Conservation (phyloP, 2,888 invertebrate genomes). For the Gari tellinella region DNA sequence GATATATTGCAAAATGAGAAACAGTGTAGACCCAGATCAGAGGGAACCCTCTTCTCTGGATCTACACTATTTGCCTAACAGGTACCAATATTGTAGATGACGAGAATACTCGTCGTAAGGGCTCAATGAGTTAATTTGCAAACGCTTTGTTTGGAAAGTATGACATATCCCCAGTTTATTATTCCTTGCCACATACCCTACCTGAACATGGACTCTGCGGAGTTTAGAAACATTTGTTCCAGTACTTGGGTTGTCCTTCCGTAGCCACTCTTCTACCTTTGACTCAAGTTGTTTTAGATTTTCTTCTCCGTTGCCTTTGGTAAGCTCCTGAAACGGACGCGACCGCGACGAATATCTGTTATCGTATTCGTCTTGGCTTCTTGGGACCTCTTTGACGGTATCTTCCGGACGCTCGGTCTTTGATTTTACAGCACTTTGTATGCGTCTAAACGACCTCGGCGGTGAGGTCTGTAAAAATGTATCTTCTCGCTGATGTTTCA, state of each 20-base stretch:
- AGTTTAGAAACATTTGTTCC: slow-evolving; percentile 72
- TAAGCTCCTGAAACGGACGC: slow-evolving; percentile 39
- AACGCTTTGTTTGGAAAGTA: neutral
- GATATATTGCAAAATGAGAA: no score
- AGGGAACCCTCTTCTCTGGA: no score
- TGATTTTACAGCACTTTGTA: slow-evolving; percentile 62
- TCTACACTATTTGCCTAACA: no score
- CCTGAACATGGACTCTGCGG: slow-evolving; percentile 67
- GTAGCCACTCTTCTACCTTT: slow-evolving; percentile 76
- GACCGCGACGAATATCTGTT: slow-evolving; percentile 20
- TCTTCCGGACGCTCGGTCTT: slow-evolving; percentile 10
- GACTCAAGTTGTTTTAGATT: slow-evolving; percentile 73
- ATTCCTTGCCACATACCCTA: slow-evolving; percentile 23
- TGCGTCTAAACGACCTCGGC: slow-evolving; percentile 59
- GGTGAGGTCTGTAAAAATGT: neutral
- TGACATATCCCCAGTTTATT: neutral
- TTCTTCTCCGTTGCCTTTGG: slow-evolving; percentile 67
- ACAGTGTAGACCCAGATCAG: no score
- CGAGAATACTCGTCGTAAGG: neutral
- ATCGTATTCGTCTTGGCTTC: slow-evolving; percentile 16
- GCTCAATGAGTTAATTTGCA: neutral
- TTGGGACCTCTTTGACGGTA: slow-evolving; percentile 11
- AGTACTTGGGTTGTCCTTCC: slow-evolving; percentile 70
- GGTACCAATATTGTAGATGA: no score
- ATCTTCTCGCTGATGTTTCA: neutral